Conservation (phyloP, 2,888 invertebrate species). For the Xylophagus ater region DNA sequence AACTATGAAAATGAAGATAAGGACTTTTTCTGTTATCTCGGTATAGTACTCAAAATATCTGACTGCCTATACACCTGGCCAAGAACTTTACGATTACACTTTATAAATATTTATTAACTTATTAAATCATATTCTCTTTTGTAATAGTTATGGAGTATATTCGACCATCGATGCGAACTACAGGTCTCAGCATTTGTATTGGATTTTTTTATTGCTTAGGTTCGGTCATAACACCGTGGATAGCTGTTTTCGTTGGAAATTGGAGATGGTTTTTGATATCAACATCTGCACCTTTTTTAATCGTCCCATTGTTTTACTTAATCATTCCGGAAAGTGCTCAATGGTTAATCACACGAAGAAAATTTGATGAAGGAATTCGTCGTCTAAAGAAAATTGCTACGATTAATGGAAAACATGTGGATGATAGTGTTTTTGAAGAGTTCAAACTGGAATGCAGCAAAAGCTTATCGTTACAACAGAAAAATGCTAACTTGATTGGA, state of each 20-base stretch:
- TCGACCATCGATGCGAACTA: conserved; percentile 40
- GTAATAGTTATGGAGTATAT: conserved; percentile 48
- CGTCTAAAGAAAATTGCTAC: conserved; percentile 44
- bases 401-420: conserved; percentile 40
- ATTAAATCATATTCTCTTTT: background rate
- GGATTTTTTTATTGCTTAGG: conserved; percentile 48
- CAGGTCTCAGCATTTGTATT: conserved; percentile 47
- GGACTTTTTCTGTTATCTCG: too few relatives aligned
- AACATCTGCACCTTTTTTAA: conserved; percentile 41
- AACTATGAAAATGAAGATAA: too few relatives aligned
- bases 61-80: too few relatives aligned
- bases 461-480: conserved; percentile 19
- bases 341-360: conserved; percentile 46
- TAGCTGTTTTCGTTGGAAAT: conserved; percentile 37
- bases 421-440: conserved; percentile 28
- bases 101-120: conserved; percentile 37
- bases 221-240: conserved; percentile 43
- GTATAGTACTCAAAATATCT: too few relatives aligned
- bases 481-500: conserved; percentile 37
- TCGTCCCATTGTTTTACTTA: conserved; percentile 43
- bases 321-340: conserved; percentile 49
- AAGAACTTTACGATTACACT: too few relatives aligned
- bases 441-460: conserved; percentile 29
- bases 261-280: conserved; percentile 45
- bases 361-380: conserved; percentile 40